phyloP scores from a whole-genome alignment of 2,113 vertebrate genomes.

The Struthio camelus region DNA sequence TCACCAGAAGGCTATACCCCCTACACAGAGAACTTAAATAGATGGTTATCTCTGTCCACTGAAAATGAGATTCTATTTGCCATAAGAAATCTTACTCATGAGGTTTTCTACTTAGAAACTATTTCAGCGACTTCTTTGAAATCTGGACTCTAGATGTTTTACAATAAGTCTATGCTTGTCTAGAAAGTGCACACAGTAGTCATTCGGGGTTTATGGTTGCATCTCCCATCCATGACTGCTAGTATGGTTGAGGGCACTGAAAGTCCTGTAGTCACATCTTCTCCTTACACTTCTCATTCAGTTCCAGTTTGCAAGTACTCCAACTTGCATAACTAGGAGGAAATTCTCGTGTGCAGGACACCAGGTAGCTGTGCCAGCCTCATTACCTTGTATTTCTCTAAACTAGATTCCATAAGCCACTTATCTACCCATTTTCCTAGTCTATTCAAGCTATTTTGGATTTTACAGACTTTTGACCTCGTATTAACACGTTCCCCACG shows the following conservation, averaged over 20 bases:
- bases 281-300: not conserved
- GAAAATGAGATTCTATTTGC: not conserved
- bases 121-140: slow-evolving; percentile 29
- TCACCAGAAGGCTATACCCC: not conserved
- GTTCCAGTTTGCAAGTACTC: not conserved
- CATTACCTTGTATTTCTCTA: not conserved
- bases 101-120: slow-evolving; percentile 13
- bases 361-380: not conserved
- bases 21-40: not conserved
- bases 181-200: not conserved
- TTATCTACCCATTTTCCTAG: not conserved
- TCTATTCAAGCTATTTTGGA: not conserved
- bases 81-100: not conserved
- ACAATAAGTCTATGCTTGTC: not conserved
- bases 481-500: not conserved
- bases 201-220: not conserved
- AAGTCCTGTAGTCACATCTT: not conserved
- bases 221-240: not conserved
- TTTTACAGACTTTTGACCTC: not conserved
- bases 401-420: not conserved
- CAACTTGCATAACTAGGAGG: not conserved
- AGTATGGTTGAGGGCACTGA: not conserved
- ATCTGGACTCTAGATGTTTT: slow-evolving; percentile 23
- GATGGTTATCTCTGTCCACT: not conserved
- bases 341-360: not conserved